Conservation (phyloP, 2,888 invertebrate genomes). For the Monoplex corrugatus region DNA sequence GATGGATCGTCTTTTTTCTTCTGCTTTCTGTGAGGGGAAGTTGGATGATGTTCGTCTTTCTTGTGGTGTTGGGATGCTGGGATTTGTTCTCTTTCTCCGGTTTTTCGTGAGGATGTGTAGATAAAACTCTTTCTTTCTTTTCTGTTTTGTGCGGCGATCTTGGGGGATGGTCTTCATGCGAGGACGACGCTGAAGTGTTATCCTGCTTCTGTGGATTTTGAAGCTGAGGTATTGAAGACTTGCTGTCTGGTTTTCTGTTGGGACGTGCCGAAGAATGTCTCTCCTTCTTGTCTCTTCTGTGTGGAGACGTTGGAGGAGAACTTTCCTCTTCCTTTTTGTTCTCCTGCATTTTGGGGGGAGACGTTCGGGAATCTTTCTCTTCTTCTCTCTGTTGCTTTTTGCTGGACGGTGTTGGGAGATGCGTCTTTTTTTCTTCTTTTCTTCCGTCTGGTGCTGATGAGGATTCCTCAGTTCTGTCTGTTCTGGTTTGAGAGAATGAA, state of each 20-base stretch:
- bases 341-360: no score
- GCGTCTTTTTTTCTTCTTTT: background rate
- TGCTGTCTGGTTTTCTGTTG: background rate
- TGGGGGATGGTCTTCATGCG: no score
- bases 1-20: no score
- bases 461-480: background rate
- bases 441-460: background rate
- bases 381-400: background rate
- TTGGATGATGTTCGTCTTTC: background rate
- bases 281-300: background rate
- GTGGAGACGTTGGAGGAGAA: background rate
- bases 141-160: no score
- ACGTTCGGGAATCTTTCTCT: background rate
- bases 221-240: background rate
- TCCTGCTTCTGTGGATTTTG: background rate
- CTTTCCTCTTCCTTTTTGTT: background rate
- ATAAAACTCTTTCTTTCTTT: no score
- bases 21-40: background rate
- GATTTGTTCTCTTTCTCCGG: no score
- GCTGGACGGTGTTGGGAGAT: background rate
- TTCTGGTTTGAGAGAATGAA: no score
- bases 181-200: no score
- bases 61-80: no score
- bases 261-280: background rate
- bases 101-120: no score